phyloP scores from a whole-genome alignment of 53 echinoderm and acorn worm species.

The Luidia sarsii region DNA sequence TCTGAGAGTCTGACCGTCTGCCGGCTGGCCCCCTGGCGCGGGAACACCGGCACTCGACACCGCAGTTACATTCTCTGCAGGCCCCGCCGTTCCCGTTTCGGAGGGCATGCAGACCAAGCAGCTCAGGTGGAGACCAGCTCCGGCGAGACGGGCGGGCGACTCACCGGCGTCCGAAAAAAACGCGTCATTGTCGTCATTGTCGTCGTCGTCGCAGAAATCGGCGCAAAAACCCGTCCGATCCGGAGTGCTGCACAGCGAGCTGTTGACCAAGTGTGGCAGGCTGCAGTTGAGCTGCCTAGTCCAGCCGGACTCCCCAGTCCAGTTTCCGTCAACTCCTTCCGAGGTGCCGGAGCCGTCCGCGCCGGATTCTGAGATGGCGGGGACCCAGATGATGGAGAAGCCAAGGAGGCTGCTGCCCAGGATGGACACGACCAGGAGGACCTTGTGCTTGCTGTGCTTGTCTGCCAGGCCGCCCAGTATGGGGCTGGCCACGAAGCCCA shows the following conservation, averaged over 20 bases:
- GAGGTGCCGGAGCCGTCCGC: neutral
- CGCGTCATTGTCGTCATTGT: neutral
- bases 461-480: conserved; percentile 84
- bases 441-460: conserved; percentile 77
- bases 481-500: conserved; percentile 62
- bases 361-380: neutral
- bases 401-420: conserved; percentile 66
- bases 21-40: neutral
- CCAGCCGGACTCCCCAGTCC: too few relatives aligned
- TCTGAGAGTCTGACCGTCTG: neutral
- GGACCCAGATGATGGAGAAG: conserved; percentile 79
- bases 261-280: neutral
- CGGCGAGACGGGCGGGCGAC: too few relatives aligned
- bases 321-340: too few relatives aligned
- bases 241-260: conserved; percentile 38
- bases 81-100: neutral
- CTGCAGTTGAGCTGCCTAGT: conserved; percentile 39
- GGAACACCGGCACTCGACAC: neutral
- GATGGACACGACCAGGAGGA: conserved; percentile 57
- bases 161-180: too few relatives aligned
- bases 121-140: neutral
- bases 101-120: conserved; percentile 15
- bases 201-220: conserved; percentile 30
- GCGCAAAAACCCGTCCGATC: neutral
- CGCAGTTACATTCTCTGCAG: conserved; percentile 7